A percentile compares a stretch with the other conserved stretches of the same genome.
phyloP scores from a whole-genome alignment of 23 tunicate genomes.

The Pegea sp. region DNA sequence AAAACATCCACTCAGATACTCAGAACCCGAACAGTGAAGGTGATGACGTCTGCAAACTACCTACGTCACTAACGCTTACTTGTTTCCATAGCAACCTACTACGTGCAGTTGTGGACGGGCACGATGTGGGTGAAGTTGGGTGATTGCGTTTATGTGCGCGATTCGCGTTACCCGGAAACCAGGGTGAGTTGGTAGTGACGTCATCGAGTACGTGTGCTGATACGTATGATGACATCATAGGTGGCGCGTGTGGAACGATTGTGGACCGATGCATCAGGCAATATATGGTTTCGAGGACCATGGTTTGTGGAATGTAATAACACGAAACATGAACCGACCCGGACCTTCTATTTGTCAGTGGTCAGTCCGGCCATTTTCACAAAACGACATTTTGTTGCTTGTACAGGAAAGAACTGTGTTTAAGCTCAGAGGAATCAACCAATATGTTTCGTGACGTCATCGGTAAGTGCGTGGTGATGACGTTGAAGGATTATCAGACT shows the following conservation, averaged over 20 bases:
- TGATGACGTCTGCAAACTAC: neutral
- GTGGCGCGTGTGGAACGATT: slow-evolving; percentile 58
- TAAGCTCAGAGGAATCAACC: slow-evolving; percentile 32
- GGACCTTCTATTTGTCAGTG: slow-evolving; percentile 69
- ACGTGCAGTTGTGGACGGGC: slow-evolving; percentile 29
- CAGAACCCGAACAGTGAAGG: slow-evolving; percentile 5
- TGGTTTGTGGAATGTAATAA: slow-evolving; percentile 53
- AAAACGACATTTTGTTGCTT: neutral
- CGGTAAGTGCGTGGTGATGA: slow-evolving; percentile 52
- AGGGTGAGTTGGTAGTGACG: slow-evolving; percentile 17
- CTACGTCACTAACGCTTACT: no score
- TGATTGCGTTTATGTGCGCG: slow-evolving; percentile 58
- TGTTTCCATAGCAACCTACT: slow-evolving; percentile 18
- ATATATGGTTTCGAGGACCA: slow-evolving; percentile 67
- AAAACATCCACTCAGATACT: slow-evolving; percentile 28
- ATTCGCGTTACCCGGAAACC: slow-evolving; percentile 3
- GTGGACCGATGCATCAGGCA: slow-evolving; percentile 39
- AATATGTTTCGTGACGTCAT: slow-evolving; percentile 19
- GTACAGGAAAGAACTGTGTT: slow-evolving; percentile 28
- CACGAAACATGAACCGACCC: slow-evolving; percentile 58
- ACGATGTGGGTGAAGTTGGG: slow-evolving; percentile 63
- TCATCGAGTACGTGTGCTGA: no score
- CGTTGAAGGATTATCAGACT: slow-evolving; percentile 22
- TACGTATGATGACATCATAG: no score
- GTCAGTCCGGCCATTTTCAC: neutral